Evolutionary conservation across 2,113 vertebrate species (phyloP), one percentile per base, ranked within the genome.

Genomic region (Clinocottus analis): DNA sequence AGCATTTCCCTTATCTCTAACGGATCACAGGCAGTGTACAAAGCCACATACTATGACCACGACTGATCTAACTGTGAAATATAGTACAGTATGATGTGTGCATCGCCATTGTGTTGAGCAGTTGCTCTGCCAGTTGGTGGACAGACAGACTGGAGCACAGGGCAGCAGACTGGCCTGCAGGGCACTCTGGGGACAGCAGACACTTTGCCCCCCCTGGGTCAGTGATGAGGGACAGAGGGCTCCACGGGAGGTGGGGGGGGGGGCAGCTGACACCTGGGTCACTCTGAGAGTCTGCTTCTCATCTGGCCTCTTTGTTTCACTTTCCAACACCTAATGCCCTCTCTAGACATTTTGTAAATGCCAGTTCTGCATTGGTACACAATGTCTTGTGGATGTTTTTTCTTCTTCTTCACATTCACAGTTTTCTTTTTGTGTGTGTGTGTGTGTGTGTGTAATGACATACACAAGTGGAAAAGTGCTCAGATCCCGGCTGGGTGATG

Each of bases 261-360:
- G 59, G 74, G 60, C 72, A 69, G 41, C 75, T 83, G 83, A 90
- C 87, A 91, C 86, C 83, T 87, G 85, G 82, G 82, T 80, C 86
- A 37, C 80, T 79, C 63, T 80, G 56, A 77, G 64, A 66, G 77
- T 63, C 77, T 65, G 67, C 41, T 27, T 77, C 61, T 84, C 78
- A 77, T 84, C 79, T 82, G 77, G 65, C 70, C 79, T 67, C 79
- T 87, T 87, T 84, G 82, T 90, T 76, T 83, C 56, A 77, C 70
- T 83, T 66, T 61, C 11, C 16, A 37, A 4, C 56, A 25, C 39
- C 45, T 47, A 39, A 29, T 76, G 41, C 29, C 45, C 66, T 21
- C 60, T 35, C 41, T 5, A 33, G 78, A 27, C 78, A 53, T 72
- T 62, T 29, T 37, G 5, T 7, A 27, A 58, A 53, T 29, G n/a